A percentile compares a stretch with the other conserved stretches of the same genome.
Evolutionary conservation across 2,113 vertebrate genomes (phyloP).

Genomic region (Poecilia latipinna): DNA sequence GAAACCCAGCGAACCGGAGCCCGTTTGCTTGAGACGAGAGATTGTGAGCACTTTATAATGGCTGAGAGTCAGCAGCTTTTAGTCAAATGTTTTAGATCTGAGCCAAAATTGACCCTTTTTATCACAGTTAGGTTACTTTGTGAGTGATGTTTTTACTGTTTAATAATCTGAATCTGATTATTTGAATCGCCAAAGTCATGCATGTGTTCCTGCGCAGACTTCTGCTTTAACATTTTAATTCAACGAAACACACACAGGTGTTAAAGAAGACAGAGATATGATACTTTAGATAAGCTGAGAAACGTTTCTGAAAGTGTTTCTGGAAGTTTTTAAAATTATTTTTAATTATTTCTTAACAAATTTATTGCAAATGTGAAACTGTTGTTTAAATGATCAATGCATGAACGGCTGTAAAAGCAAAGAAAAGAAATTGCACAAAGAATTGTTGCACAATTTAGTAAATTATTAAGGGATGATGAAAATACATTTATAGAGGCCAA

Average conservation of each 20-base stretch:
- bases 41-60: background rate
- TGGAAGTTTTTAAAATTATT: background rate
- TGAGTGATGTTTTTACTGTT: background rate
- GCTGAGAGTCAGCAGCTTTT: background rate
- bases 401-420: background rate
- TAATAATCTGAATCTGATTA: background rate
- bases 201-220: background rate
- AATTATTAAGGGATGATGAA: background rate
- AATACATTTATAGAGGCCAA: background rate
- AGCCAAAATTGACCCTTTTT: background rate
- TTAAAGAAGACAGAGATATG: background rate
- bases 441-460: background rate
- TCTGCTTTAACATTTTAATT: no score
- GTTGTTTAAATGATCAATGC: background rate
- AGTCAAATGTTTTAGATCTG: conserved; percentile 1
- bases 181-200: background rate
- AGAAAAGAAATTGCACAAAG: background rate
- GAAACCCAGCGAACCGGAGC: background rate
- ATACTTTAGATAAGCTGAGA: background rate
- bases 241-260: background rate
- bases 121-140: no score
- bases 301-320: background rate
- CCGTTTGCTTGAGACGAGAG: background rate
- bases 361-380: no score
- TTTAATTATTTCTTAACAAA: background rate